Percentiles rank a stretch among this genome's conserved stretches.
Conservation (phyloP, 2,888 invertebrate species). For the Tetranychus truncatus region DNA sequence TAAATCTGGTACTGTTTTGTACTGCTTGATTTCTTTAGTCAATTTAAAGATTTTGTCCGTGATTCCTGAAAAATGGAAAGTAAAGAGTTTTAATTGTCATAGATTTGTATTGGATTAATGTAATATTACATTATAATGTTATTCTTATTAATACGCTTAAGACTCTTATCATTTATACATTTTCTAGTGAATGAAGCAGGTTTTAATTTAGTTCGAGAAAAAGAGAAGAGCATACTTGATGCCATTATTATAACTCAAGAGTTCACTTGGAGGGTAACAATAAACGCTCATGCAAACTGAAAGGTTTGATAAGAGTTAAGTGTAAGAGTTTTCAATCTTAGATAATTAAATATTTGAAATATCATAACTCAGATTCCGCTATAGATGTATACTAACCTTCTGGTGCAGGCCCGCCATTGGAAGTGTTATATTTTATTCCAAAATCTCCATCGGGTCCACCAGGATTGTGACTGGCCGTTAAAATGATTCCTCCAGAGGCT, state of each 20-base stretch:
- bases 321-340: no score
- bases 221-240: no score
- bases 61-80: slow-evolving; percentile 35
- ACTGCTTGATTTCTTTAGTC: slow-evolving; percentile 55
- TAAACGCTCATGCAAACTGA: no score
- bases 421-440: slow-evolving; percentile 94
- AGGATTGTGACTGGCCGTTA: slow-evolving; percentile 97
- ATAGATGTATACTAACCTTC: slow-evolving; percentile 11
- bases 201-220: no score
- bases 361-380: background rate
- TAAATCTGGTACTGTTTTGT: slow-evolving; percentile 58
- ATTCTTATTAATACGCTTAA: no score
- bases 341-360: no score
- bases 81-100: background rate
- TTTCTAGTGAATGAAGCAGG: no score
- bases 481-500: slow-evolving; percentile 71
- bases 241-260: no score
- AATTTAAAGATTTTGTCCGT: slow-evolving; percentile 71
- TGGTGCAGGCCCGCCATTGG: slow-evolving; percentile 54
- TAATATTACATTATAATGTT: no score
- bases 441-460: slow-evolving; percentile 94
- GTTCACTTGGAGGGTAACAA: no score
- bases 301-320: no score
- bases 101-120: background rate
- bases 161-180: no score